phyloP scores from a whole-genome alignment of 2,888 invertebrate species.

The Nemapogon koenigi region DNA sequence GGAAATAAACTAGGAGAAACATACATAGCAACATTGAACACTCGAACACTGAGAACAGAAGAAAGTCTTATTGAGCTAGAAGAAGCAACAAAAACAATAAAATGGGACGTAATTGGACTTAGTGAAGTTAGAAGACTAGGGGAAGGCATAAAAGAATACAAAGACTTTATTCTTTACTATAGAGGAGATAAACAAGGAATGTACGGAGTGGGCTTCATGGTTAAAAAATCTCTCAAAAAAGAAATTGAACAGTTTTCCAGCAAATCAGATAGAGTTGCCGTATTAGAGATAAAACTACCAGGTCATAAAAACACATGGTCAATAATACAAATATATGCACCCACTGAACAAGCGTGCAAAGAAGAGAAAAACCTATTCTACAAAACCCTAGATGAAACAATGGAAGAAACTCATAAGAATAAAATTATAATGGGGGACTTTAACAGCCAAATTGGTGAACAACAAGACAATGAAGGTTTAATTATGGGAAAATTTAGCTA shows the following conservation, averaged over 20 bases:
- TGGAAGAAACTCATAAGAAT: not conserved
- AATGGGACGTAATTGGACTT: too few species aligned
- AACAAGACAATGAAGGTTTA: not conserved
- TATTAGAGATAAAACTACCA: slow-evolving; percentile 14
- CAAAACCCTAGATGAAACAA: not conserved
- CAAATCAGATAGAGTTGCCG: slow-evolving; percentile 16
- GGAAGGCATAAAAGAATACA: too few species aligned
- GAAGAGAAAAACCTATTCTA: not conserved
- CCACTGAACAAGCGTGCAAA: slow-evolving; percentile 16
- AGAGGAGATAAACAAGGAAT: too few species aligned
- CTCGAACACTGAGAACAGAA: too few species aligned
- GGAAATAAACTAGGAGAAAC: too few species aligned
- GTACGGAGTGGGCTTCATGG: too few species aligned
- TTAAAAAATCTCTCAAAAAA: not conserved
- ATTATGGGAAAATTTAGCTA: not conserved
- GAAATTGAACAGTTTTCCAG: not conserved
- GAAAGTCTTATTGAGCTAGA: too few species aligned
- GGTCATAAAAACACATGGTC: slow-evolving; percentile 11
- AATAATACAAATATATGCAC: slow-evolving; percentile 17
- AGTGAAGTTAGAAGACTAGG: too few species aligned
- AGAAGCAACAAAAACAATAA: too few species aligned
- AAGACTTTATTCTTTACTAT: too few species aligned
- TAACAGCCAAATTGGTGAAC: not conserved
- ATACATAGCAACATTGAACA: too few species aligned
- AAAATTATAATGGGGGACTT: slow-evolving; percentile 1